Evolutionary conservation across 2,797 vertebrate species (phyloP), one percentile per base, ranked within the genome.

Genomic region (Dermochelys coriacea): DNA sequence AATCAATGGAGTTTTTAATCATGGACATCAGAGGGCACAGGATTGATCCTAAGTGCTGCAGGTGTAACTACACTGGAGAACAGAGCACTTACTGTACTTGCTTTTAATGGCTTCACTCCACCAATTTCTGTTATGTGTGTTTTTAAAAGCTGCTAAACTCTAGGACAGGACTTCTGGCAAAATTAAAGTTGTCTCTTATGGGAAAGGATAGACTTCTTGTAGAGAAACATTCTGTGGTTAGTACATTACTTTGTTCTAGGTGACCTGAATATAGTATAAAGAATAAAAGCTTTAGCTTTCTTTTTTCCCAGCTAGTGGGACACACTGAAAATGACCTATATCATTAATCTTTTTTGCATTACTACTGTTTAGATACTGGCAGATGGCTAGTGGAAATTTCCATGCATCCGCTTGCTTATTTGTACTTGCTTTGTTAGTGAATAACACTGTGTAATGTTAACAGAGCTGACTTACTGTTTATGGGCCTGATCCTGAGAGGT

Each of bases 241-340:
- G 84, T 10, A 34, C 6, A 2, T 29, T 31, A 0, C 0, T 1
- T 51, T 82, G 51, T 21, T 85, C 61, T 11, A 78, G 77, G 51
- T 91, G 59, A 19, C 57, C 52, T 82, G 27, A 79, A 3, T 47
- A 8, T 87, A 52, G 8, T 61, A 75, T 2, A 57, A 34, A 79
- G 59, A 86, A 23, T 5, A 75, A 86, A 52, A 91, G 37, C 68
- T 85, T 93, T 88, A 75, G 45, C 49, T 84, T 93, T 51, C 9
- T 23, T 52, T 80, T 23, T 5, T 0, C 0, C 16, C 1, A 1
- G 47, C 75, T 57, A 27, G 3, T 3, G 0, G 59, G 41, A 90
- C 7, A 1, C 12, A 27, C 88, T 59, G 77, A 54, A 85, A 71
- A 37, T 45, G 59, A 81, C 71, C 4, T 0, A 68, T 37, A 51